Conservation (phyloP, 2,888 invertebrate species). For the Xestia xanthographa region DNA sequence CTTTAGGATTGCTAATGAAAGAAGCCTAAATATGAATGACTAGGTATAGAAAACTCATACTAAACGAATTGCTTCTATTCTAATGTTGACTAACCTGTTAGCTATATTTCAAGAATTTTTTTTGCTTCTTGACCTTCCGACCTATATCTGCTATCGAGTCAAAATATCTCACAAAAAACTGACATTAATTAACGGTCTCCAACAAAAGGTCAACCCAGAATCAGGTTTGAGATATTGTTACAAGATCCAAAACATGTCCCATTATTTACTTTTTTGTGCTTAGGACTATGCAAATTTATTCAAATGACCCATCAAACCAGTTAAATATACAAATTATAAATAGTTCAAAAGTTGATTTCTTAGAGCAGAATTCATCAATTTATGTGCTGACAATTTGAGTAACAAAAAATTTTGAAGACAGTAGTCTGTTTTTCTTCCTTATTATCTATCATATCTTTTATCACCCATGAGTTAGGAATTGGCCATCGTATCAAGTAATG, state of each 20-base stretch:
- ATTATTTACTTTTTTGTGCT: background rate
- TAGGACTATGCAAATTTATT: constrained; percentile 1
- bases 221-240: constrained; percentile 4
- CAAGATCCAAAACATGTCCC: background rate
- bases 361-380: background rate
- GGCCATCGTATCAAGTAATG: background rate
- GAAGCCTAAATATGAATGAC: background rate
- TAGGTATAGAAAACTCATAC: background rate
- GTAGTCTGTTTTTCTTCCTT: background rate
- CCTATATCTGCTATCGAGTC: background rate
- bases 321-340: background rate
- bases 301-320: background rate
- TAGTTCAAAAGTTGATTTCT: constrained; percentile 2
- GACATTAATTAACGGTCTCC: constrained; percentile 11
- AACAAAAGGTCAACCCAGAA: constrained; percentile 23
- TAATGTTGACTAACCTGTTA: background rate
- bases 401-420: background rate
- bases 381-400: background rate
- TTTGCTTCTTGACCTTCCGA: constrained; percentile 5
- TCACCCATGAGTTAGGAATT: background rate
- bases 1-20: background rate
- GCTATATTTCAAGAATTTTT: background rate
- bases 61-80: background rate
- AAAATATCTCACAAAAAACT: background rate
- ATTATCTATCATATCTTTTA: background rate